These are phyloP conservation scores for Guaruba guarouba DNA, from an alignment of 2,113 vertebrate species.

Conservation along the genomic window DNA sequence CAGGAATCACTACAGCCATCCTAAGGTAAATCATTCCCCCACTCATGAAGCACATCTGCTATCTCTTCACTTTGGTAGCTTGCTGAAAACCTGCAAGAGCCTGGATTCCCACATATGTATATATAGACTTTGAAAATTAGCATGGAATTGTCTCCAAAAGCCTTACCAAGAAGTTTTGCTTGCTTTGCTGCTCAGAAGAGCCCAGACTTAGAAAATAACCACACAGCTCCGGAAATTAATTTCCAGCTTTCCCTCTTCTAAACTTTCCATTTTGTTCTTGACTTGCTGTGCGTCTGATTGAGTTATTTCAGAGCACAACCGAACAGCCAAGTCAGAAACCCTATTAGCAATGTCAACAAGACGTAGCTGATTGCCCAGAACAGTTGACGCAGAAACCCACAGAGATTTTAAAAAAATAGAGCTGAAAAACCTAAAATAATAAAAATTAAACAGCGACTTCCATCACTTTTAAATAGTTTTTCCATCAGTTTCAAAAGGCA, in stretches of 20 bases:
- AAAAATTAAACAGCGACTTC: background rate
- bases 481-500: constrained; percentile 20
- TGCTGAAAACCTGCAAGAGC: background rate
- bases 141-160: background rate
- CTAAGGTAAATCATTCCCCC: background rate
- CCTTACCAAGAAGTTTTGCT: background rate
- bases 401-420: background rate
- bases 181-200: background rate
- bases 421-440: background rate
- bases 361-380: constrained; percentile 28
- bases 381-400: constrained; percentile 32
- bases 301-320: constrained; percentile 44
- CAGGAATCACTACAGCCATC: background rate
- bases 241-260: constrained; percentile 34
- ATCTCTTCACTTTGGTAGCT: background rate
- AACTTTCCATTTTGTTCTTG: constrained; percentile 52
- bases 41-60: background rate
- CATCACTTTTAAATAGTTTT: constrained; percentile 4
- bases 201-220: constrained; percentile 26
- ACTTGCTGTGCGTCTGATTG: constrained; percentile 31
- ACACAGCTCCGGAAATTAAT: constrained; percentile 35
- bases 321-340: constrained; percentile 57
- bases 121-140: background rate
- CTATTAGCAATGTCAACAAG: constrained; percentile 44
- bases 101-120: background rate